phyloP scores from a whole-genome alignment of 2,888 invertebrate genomes.

The Philopedon plagiatum region DNA sequence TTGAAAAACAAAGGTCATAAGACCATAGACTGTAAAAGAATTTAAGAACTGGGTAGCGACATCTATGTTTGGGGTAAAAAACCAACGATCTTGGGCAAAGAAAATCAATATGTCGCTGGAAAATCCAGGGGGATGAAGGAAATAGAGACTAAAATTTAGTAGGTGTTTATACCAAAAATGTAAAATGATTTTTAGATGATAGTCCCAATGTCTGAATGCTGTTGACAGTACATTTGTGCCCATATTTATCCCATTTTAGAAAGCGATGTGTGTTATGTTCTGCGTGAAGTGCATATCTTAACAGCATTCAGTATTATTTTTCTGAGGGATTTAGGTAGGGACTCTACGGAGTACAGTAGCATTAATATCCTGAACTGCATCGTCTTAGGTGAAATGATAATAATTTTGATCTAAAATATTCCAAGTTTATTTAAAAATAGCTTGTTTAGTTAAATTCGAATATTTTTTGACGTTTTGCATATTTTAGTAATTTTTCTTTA shows the following conservation, averaged over 20 bases:
- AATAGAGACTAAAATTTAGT: not conserved
- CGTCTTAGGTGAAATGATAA: not conserved
- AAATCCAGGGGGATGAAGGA: not conserved
- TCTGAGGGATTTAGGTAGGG: constrained; percentile 43
- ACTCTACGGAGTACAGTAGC: not conserved
- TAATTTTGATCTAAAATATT: not conserved
- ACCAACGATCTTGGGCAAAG: not conserved
- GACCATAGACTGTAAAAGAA: not conserved
- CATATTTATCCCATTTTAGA: constrained; percentile 28
- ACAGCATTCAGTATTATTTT: constrained; percentile 64
- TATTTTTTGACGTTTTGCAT: not conserved
- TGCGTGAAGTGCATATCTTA: constrained; percentile 69
- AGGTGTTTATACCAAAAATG: not conserved
- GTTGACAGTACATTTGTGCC: constrained; percentile 27
- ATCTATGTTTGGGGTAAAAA: not conserved
- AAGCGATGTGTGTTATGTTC: constrained; percentile 59
- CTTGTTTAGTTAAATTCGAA: not conserved
- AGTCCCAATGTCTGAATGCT: constrained; percentile 35
- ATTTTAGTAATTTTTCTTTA: not conserved
- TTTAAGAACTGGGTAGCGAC: not conserved
- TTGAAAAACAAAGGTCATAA: constrained; percentile 1
- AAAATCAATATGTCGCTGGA: constrained; percentile 15
- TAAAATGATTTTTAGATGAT: too few relatives aligned
- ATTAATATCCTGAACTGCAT: constrained; percentile 12
- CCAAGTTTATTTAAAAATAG: constrained; percentile 7